These are phyloP conservation scores for Sinhomidia bicolor DNA, from an alignment of 2,888 invertebrate genomes.

Conservation along the genomic window DNA sequence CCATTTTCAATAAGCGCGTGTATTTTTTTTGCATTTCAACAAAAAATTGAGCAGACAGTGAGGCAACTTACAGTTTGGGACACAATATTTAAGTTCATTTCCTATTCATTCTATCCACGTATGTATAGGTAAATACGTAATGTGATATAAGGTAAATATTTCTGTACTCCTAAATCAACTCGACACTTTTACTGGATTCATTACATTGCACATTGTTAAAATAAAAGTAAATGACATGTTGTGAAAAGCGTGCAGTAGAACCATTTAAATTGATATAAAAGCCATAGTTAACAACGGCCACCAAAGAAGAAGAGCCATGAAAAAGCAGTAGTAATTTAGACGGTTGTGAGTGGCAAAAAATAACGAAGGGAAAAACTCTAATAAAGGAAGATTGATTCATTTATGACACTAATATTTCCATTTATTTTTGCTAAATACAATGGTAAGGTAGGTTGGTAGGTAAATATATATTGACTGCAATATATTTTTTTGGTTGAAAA, in stretches of 20 bases:
- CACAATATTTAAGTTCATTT: background rate
- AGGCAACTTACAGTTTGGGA: background rate
- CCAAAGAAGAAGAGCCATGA: conserved; percentile 44
- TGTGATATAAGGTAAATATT: background rate
- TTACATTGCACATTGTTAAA: conserved; percentile 20
- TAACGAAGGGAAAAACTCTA: background rate
- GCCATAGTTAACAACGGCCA: conserved; percentile 42
- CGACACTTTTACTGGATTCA: conserved; percentile 62
- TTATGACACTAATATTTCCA: conserved; percentile 28
- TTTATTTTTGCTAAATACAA: conserved; percentile 35
- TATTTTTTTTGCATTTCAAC: conserved; percentile 48
- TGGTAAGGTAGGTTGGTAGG: background rate
- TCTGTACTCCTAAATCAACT: conserved; percentile 53
- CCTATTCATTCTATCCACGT: background rate
- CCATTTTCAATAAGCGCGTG: conserved; percentile 5
- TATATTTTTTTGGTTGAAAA: conserved; percentile 42
- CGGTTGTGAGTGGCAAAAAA: conserved; percentile 15
- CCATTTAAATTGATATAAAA: conserved; percentile 17
- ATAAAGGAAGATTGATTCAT: conserved; percentile 48
- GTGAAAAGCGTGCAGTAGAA: background rate
- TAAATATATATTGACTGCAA: background rate
- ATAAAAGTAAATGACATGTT: conserved; percentile 29
- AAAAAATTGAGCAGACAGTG: conserved; percentile 27
- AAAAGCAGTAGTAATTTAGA: background rate
- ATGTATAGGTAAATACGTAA: background rate